Percentiles rank a stretch among this genome's conserved stretches.
Evolutionary conservation across 1,140 invertebrate species (phyloP).

Genomic region (Ceratina japonica): DNA sequence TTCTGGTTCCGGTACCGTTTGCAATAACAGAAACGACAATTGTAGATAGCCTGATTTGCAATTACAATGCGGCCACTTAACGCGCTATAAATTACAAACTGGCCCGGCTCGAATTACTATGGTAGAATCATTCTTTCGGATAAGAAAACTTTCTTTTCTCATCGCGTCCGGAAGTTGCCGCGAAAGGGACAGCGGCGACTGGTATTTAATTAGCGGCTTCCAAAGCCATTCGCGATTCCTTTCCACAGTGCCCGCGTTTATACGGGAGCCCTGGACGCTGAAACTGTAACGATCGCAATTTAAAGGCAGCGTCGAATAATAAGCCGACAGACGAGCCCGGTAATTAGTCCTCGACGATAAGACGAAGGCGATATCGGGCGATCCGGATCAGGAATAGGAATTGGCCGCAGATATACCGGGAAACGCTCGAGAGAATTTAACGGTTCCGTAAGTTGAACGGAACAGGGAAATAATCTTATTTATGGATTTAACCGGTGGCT

Average conservation of each 20-base stretch:
- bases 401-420: not conserved
- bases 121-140: constrained; percentile 55
- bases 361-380: not conserved
- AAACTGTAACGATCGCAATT: constrained; percentile 30
- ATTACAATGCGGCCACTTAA: constrained; percentile 61
- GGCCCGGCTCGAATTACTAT: constrained; percentile 28
- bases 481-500: not conserved
- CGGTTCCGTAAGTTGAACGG: not conserved
- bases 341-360: constrained; percentile 56
- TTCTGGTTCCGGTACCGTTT: constrained; percentile 10
- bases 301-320: constrained; percentile 23
- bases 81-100: constrained; percentile 57
- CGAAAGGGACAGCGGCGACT: not conserved
- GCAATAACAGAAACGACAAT: constrained; percentile 46
- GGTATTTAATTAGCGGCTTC: constrained; percentile 54
- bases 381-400: not conserved
- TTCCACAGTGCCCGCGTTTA: not conserved
- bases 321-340: constrained; percentile 20
- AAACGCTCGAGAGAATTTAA: not conserved
- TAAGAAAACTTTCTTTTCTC: constrained; percentile 55
- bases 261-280: not conserved
- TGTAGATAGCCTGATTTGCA: constrained; percentile 56
- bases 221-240: not conserved
- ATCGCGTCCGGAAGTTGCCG: constrained; percentile 47
- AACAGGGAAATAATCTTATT: constrained; percentile 4